Base-by-base conservation (phyloP, 1,140 invertebrate genomes). In the Periplaneta americana region DNA sequence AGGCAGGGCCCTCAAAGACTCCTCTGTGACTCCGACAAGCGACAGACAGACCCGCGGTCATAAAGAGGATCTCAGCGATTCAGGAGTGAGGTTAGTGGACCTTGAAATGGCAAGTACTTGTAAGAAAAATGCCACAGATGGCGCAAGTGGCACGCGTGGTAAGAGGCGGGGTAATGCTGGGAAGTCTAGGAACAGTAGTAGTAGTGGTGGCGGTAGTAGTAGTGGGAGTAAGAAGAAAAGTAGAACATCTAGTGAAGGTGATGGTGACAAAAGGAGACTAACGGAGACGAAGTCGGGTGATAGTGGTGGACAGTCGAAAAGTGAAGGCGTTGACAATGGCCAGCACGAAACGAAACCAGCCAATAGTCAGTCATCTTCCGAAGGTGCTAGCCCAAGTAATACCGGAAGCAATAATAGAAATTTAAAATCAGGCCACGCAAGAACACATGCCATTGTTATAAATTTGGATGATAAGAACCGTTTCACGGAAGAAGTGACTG, bases 401-500 rank as follows among this genome's bases (percentile, higher is more conserved):
- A 32, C 32, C 1, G 32, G 77, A 80, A n/a, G 80, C 79, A 74
- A 57, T 76, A 76, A 77, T 66, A 15, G 78, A 32, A 36, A 48
- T 37, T 74, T 75, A 11, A 78, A 35, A 75, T 80, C 79, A 28
- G 35, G 35, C 80, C 82, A 79, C 22, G 34, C 74, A 28, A 81
- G 80, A 48, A 94, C 93, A 78, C 93, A 93, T 84, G 92, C 93
- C 6, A 94, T 95, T 84, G 92, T 94, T 84, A 94, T 95, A 80
- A 94, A 95, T 87, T 88, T 95, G 83, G 94, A 95, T 84, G 94
- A 95, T 87, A 95, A 94, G 85, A 94, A 92, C 86, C 90, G 93
- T 81, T 95, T 95, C 86, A 95, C 94, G 9, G 94, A 95, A 87
- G 94, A 95, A 88, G 94, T 95, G 75, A 95, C 93, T 37, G 94